Evolutionary conservation across 2,797 vertebrate genomes (phyloP).

Genomic region (Liasis olivaceus): DNA sequence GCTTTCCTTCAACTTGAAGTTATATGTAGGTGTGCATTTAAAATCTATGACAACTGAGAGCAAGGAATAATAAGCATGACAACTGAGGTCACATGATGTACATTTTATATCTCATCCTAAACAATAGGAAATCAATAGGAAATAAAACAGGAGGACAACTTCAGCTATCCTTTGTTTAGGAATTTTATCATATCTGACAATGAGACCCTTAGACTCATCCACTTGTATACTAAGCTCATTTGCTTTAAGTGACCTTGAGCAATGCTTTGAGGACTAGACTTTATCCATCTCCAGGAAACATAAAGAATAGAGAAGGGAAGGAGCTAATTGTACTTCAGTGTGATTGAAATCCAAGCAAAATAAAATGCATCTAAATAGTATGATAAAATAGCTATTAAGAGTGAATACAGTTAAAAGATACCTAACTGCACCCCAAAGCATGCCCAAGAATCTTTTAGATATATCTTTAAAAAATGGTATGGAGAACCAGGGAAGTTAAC

Average conservation of each 20-base stretch:
- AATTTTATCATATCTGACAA: background rate
- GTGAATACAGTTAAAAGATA: slow-evolving; percentile 11
- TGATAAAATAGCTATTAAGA: background rate
- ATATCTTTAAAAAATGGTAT: background rate
- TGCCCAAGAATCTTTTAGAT: background rate
- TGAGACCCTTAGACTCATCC: background rate
- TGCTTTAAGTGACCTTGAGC: slow-evolving; percentile 27
- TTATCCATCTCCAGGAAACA: background rate
- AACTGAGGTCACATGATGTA: background rate
- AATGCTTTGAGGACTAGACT: background rate
- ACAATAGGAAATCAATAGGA: slow-evolving; percentile 24
- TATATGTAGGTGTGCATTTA: background rate
- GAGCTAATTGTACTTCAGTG: background rate
- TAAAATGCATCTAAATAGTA: slow-evolving; percentile 1
- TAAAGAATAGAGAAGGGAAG: slow-evolving; percentile 24
- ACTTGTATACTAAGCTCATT: slow-evolving; percentile 8
- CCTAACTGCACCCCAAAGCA: background rate
- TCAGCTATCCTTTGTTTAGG: background rate
- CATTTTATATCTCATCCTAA: slow-evolving; percentile 29
- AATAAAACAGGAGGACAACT: slow-evolving; percentile 22
- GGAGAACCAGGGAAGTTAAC: background rate
- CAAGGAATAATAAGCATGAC: background rate
- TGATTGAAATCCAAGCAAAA: background rate
- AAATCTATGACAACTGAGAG: background rate
- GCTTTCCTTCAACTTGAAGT: background rate